A percentile compares a stretch with the other conserved stretches of the same genome.
phyloP scores from a whole-genome alignment of 2,888 invertebrate genomes.

The Prosopocoilus inquinatus region DNA sequence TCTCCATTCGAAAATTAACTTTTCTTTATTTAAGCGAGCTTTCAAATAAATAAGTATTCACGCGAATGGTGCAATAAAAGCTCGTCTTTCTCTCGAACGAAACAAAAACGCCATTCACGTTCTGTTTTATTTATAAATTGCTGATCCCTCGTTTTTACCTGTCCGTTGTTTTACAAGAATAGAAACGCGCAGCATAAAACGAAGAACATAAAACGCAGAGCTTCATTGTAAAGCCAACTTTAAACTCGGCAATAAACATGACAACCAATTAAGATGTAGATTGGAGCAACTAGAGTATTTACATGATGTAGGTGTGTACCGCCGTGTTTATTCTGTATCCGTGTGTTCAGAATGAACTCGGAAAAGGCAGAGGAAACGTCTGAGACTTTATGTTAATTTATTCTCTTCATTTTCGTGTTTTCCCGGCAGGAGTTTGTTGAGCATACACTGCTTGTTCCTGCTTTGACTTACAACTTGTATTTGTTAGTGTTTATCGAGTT shows the following conservation, averaged over 20 bases:
- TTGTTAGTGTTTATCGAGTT: conserved; percentile 26
- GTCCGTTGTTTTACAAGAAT: background rate
- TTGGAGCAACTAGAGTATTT: conserved; percentile 48
- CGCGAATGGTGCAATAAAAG: no score
- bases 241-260: conserved; percentile 50
- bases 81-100: conserved; percentile 28
- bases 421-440: conserved; percentile 35
- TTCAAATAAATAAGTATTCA: no score
- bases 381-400: conserved; percentile 48
- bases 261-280: conserved; percentile 54
- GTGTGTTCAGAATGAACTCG: conserved; percentile 46
- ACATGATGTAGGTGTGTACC: conserved; percentile 48
- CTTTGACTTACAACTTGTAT: conserved; percentile 31
- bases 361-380: conserved; percentile 43
- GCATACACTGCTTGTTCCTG: conserved; percentile 34
- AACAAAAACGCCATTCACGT: conserved; percentile 22
- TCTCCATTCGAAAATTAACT: no score
- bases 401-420: conserved; percentile 46
- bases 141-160: background rate
- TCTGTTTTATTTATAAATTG: conserved; percentile 4
- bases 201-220: conserved; percentile 14
- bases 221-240: conserved; percentile 27
- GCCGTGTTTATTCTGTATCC: conserved; percentile 44
- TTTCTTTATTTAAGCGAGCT: no score
- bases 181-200: conserved; percentile 6